Evolutionary conservation across 2,888 invertebrate genomes (phyloP), one percentile per base, ranked within the genome.

Genomic region (Macaria notata): DNA sequence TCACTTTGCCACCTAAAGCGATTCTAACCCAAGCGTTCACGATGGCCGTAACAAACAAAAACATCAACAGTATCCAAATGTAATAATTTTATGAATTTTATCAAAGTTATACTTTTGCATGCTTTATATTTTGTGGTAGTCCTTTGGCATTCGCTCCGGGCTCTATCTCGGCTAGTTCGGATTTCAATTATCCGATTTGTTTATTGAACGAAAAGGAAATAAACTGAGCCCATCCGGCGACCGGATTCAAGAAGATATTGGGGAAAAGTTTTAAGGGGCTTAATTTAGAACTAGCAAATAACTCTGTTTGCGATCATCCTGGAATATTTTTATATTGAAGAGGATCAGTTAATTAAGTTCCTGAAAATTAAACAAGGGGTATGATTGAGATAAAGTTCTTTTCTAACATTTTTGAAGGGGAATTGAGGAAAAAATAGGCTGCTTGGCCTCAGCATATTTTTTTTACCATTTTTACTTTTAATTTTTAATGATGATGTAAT

Each of bases 131-230:
- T 31, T 31, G 42, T 7, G 9, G n/a, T 48, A 46, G 44, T 56
- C 72, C 70, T 78, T 81, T 73, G 74, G 79, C 75, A 79, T 80
- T 81, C 76, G 69, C 72, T 65, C 62, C 72, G 69, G 71, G 65
- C 64, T 68, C 65, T 69, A 69, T 71, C 62, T 59, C 59, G 49
- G 70, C 72, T 67, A 76, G 73, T 78, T 76, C 73, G 74, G 75
- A 77, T 81, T 81, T 82, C 81, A 80, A 81, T 82, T 79, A 81
- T 78, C 70, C 69, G 73, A 71, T 68, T 70, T 70, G 70, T 75
- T 75, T 72, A 67, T 69, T 67, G 66, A 67, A 69, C 56, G 52
- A 52, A 49, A 57, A 49, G 46, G 53, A 49, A 49, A 56, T 56
- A 52, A 56, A 52, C 48, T 9, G 43, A 31, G 38, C 52, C 51